phyloP scores from a whole-genome alignment of 2,797 vertebrate species.

The Todus mexicanus region DNA sequence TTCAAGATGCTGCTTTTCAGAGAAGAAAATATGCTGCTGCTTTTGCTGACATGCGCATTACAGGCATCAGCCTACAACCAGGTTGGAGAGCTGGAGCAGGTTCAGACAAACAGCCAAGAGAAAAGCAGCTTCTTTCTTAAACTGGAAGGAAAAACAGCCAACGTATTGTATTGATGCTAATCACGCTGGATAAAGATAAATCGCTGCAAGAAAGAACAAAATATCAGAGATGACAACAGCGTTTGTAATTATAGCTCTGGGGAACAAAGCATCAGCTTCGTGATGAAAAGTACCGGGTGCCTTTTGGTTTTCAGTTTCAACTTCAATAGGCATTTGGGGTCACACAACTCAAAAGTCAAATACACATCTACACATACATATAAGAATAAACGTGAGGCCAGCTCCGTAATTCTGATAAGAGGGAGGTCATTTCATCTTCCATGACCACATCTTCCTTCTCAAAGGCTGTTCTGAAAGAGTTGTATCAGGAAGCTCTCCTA shows the following conservation, averaged over 20 bases:
- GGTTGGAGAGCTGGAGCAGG: background rate
- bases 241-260: background rate
- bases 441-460: background rate
- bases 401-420: background rate
- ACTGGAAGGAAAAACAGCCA: background rate
- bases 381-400: background rate
- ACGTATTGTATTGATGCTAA: background rate
- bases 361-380: background rate
- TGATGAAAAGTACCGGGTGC: background rate
- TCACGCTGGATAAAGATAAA: background rate
- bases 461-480: background rate
- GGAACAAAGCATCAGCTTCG: background rate
- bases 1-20: constrained; percentile 5
- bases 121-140: background rate
- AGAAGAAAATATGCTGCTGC: constrained; percentile 18
- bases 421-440: background rate
- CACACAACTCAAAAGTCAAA: background rate
- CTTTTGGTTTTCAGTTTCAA: background rate
- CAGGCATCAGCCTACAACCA: background rate
- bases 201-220: background rate
- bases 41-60: background rate
- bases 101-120: background rate
- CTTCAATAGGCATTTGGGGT: background rate
- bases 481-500: background rate
- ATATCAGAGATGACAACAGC: background rate